Evolutionary conservation across 2,888 invertebrate species (phyloP), one percentile per base, ranked within the genome.

Genomic region (Tanytarsus gracilentus): DNA sequence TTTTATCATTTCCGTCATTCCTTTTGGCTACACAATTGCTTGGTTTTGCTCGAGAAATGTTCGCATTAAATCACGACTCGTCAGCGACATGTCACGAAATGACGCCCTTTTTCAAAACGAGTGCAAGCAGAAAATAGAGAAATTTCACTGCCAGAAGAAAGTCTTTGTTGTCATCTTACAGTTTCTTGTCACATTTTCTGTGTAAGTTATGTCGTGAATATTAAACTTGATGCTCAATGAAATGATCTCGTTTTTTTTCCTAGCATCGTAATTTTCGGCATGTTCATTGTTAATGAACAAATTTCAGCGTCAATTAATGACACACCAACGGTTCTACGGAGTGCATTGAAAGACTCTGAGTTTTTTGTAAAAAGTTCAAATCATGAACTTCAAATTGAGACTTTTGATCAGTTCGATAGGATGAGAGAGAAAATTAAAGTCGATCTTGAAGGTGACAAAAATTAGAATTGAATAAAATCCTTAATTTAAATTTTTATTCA

Each of bases 271-370:
- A 76, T 81, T 67, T 71, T 78, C 50, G 75, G 79, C 64, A 81
- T 84, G 75, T 75, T 84, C 66, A 75, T 80, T 64, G 79, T 79
- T 66, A 84, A 84, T 70, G 81, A 82, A 68, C 78, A 80, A 65
- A 75, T 82, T 61, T 76, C 79, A 49, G 70, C 72, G 61, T 79
- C 80, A 23, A 74, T 83, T 63, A 73, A 77, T 62, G 76, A 75
- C 68, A 75, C 79, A 56, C 79, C 80, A 40, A 71, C 75, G 62
- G 76, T 78, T 63, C 70, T 79, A 60, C 75, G 78, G 66, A 75
- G 79, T 16, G 79, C 81, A 30, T 74, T 83, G 52, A 76, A 78
- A 64, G 84, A 84, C 69, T 70, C 82, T 55, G 76, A 78, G 67
- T 77, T 78, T 61, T 84, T 82, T 68, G 73, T 83, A 61, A 75